Evolutionary conservation across 2,113 vertebrate genomes (phyloP), one percentile per base, ranked within the genome.

Genomic region (Oryzias melastigma): DNA sequence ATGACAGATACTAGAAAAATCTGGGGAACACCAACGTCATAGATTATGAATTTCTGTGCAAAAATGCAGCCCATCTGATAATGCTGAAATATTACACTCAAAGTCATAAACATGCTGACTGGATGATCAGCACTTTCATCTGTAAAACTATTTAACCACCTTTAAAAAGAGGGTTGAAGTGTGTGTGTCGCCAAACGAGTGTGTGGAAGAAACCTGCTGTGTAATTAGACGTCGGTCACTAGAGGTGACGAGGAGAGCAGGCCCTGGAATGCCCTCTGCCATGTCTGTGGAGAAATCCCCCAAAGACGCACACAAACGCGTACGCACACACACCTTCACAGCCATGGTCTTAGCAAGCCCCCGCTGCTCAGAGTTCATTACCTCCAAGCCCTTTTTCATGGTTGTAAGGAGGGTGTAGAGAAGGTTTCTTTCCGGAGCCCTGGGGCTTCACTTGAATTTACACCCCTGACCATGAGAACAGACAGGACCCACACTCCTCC

Each of bases 361-460:
- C 93, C 88, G 93, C 94, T 68, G 93, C 90, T 92, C 91, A 87
- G 84, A 90, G 91, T 94, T 98, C 93, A 98, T 97, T 97, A 93
- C 94, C 94, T 94, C 93, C 90, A 91, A 84, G 90, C 89, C 91
- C 93, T 90, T 25, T 40, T 90, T 92, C 91, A 94, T 92, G 94
- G 85, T 60, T 47, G 14, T 1, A 88, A 86, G 71, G 77, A 57
- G 73, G 80, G 76, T 73, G 68, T 64, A 78, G 61, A 91, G 92
- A 87, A 93, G 90, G 91, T 87, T 89, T 73, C 93, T 82, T 74
- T 95, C 92, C 89, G 90, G 90, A 92, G 91, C 80, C 89, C 76
- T 81, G 79, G 80, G 90, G 93, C 92, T 90, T 93, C 91, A 91
- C 91, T 94, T 93, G 94, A 97, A 96, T 96, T 95, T 94, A 89